These are phyloP conservation scores for Apamea crenata DNA, from an alignment of 2,888 invertebrate genomes.

Conservation along the genomic window DNA sequence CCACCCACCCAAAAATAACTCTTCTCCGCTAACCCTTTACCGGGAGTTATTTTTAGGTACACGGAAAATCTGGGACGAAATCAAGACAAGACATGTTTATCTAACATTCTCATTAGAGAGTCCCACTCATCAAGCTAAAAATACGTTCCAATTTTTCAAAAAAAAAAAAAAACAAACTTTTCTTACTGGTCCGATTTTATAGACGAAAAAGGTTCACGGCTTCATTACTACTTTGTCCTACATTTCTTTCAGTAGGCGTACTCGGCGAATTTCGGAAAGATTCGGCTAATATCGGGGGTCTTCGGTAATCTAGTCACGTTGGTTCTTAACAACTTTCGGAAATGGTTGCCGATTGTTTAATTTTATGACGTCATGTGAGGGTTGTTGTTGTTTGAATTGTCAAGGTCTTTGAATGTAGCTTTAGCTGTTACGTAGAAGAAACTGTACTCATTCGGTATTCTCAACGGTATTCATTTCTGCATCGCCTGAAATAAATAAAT, in stretches of 20 bases:
- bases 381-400: slow-evolving; percentile 15
- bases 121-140: neutral
- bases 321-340: slow-evolving; percentile 44
- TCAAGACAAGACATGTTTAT: slow-evolving; percentile 15
- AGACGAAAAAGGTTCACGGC: neutral
- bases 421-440: neutral
- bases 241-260: slow-evolving; percentile 19
- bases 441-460: too few relatives aligned
- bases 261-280: slow-evolving; percentile 12
- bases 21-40: slow-evolving; percentile 28
- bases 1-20: slow-evolving; percentile 29
- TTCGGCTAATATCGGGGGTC: slow-evolving; percentile 20
- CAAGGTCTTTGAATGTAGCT: neutral
- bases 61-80: slow-evolving; percentile 8
- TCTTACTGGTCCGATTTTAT: slow-evolving; percentile 30
- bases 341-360: slow-evolving; percentile 45
- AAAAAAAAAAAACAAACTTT: too few relatives aligned
- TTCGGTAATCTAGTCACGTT: slow-evolving; percentile 53
- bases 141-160: slow-evolving; percentile 30
- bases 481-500: too few relatives aligned
- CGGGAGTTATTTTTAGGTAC: too few relatives aligned
- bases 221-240: slow-evolving; percentile 43
- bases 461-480: too few relatives aligned
- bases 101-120: slow-evolving; percentile 13
- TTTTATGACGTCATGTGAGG: slow-evolving; percentile 34